phyloP scores from a whole-genome alignment of 2,113 vertebrate species.

The Microcebus griseorufus region DNA sequence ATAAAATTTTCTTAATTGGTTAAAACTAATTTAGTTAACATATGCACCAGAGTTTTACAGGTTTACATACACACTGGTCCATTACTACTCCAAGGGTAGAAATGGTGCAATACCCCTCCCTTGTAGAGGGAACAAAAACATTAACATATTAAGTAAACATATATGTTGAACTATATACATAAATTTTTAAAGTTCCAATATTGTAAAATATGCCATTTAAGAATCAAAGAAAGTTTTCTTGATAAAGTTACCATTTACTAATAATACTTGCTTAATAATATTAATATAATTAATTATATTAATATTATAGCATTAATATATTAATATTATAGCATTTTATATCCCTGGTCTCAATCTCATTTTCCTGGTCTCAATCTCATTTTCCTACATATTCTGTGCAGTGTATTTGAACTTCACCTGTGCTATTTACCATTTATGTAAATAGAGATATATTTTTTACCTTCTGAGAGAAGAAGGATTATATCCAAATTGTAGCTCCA shows the following conservation, averaged over 20 bases:
- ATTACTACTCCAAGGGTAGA: not conserved
- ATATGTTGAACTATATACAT: not conserved
- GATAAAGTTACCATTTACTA: not conserved
- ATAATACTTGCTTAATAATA: not conserved
- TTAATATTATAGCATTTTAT: not conserved
- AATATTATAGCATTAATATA: not conserved
- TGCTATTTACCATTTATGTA: not conserved
- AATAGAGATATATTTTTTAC: not conserved
- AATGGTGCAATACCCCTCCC: not conserved
- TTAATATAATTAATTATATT: too few species aligned
- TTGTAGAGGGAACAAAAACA: not conserved
- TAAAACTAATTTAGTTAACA: conserved; percentile 8
- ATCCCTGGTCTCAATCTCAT: not conserved
- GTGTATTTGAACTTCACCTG: not conserved
- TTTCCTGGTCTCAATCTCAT: not conserved
- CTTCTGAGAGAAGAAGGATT: not conserved
- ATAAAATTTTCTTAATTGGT: not conserved
- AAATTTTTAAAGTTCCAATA: not conserved
- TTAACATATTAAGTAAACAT: not conserved
- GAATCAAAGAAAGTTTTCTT: not conserved
- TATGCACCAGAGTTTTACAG: not conserved
- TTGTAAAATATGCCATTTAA: not conserved
- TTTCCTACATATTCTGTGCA: not conserved
- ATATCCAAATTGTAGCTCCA: not conserved
- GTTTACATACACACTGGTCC: not conserved